Percentiles rank a stretch among this genome's conserved stretches.
Evolutionary conservation across 2,888 invertebrate species (phyloP).

Genomic region (Listrodromus nycthemerus): DNA sequence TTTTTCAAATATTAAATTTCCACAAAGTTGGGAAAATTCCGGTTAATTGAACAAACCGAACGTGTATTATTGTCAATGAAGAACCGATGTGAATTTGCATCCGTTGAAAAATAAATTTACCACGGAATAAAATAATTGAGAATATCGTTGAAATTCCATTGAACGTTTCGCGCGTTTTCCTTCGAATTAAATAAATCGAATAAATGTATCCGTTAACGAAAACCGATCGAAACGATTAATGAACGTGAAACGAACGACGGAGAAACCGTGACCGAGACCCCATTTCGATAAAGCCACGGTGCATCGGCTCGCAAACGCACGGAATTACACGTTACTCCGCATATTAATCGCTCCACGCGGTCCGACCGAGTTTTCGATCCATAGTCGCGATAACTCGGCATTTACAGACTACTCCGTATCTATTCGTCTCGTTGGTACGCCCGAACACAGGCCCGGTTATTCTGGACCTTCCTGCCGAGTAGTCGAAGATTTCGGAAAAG

Average conservation of each 20-base stretch:
- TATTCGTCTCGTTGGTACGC: not conserved
- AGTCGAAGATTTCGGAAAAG: constrained; percentile 61
- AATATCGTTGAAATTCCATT: too few species aligned
- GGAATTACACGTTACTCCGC: constrained; percentile 5
- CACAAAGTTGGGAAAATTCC: too few species aligned
- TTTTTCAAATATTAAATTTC: too few species aligned
- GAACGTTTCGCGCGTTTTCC: too few species aligned
- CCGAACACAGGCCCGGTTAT: constrained; percentile 55
- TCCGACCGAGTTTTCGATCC: constrained; percentile 23
- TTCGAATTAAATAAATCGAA: too few species aligned
- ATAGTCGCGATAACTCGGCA: constrained; percentile 27
- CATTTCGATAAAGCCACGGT: not conserved
- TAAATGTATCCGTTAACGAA: too few species aligned
- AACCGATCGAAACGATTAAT: not conserved
- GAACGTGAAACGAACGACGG: not conserved
- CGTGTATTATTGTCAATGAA: too few species aligned
- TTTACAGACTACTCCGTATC: constrained; percentile 32
- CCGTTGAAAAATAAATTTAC: too few species aligned
- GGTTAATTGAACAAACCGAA: too few species aligned
- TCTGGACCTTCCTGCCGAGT: constrained; percentile 51
- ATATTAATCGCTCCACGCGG: constrained; percentile 20
- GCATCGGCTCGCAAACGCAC: not conserved
- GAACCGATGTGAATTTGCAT: too few species aligned
- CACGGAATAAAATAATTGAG: too few species aligned
- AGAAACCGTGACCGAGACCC: not conserved